Evolutionary conservation across 2,888 invertebrate genomes (phyloP).

Genomic region (Thymelicus lineola): DNA sequence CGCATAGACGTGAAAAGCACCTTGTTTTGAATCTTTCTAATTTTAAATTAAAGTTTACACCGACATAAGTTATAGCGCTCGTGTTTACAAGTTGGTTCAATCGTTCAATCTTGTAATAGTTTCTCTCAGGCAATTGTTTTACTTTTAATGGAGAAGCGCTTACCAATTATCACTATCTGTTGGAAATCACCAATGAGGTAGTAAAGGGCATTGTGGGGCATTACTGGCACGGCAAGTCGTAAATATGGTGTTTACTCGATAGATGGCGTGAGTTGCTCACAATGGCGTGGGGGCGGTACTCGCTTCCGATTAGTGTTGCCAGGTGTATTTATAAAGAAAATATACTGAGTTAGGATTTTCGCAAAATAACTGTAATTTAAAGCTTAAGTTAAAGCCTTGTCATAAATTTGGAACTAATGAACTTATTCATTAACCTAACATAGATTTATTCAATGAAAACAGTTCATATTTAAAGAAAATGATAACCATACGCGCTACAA

Average conservation of each 20-base stretch:
- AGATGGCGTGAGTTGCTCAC: constrained; percentile 60
- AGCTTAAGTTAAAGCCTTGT: no score
- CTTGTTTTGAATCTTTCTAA: not conserved
- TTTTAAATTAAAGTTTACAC: constrained; percentile 6
- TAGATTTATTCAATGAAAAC: no score
- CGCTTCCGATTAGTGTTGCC: constrained; percentile 39
- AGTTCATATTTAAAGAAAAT: no score
- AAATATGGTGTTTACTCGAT: constrained; percentile 52
- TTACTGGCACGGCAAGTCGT: constrained; percentile 49
- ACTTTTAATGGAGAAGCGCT: constrained; percentile 33
- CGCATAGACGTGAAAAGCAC: not conserved
- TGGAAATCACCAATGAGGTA: constrained; percentile 58
- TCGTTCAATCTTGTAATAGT: constrained; percentile 31
- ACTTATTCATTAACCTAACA: no score
- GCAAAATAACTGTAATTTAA: not conserved
- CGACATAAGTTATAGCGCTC: constrained; percentile 15
- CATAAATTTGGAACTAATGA: no score
- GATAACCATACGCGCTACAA: no score
- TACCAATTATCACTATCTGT: constrained; percentile 53
- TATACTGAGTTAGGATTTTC: not conserved
- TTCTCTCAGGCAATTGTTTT: constrained; percentile 28
- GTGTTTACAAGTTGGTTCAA: constrained; percentile 32
- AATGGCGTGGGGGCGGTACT: constrained; percentile 68
- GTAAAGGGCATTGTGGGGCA: constrained; percentile 54
- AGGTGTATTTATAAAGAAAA: constrained; percentile 21